Evolutionary conservation across 2,113 vertebrate genomes (phyloP).

Genomic region (Callocephalon fimbriatum): DNA sequence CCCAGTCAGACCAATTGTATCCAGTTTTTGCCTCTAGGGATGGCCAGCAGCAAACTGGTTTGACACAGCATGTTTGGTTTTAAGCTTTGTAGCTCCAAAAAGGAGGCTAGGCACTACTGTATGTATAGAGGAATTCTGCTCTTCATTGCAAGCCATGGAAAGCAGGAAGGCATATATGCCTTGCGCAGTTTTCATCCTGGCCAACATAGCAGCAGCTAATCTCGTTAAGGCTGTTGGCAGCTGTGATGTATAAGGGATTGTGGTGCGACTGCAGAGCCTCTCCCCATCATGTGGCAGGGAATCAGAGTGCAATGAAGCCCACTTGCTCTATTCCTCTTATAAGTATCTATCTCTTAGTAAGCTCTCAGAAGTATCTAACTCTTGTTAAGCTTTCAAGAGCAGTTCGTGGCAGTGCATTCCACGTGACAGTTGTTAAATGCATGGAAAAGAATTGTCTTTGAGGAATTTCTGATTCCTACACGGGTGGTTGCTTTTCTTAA

Average conservation of each 20-base stretch:
- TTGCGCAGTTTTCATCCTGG: neutral
- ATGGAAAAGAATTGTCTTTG: neutral
- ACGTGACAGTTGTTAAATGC: neutral
- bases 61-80: neutral
- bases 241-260: neutral
- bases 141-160: neutral
- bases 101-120: neutral
- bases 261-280: neutral
- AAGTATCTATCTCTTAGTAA: neutral
- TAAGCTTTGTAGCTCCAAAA: neutral
- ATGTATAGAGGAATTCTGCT: neutral
- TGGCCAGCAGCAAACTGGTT: neutral
- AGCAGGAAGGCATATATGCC: neutral
- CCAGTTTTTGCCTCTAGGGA: neutral
- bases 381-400: neutral
- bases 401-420: neutral
- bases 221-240: neutral
- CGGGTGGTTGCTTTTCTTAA: neutral
- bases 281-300: neutral
- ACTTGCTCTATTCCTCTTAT: neutral
- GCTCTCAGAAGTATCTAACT: neutral
- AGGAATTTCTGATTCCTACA: neutral
- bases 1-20: neutral
- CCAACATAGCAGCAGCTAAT: neutral
- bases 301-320: neutral